These are phyloP conservation scores for Neolamprologus longior DNA, from an alignment of 2,113 vertebrate species.

Conservation along the genomic window DNA sequence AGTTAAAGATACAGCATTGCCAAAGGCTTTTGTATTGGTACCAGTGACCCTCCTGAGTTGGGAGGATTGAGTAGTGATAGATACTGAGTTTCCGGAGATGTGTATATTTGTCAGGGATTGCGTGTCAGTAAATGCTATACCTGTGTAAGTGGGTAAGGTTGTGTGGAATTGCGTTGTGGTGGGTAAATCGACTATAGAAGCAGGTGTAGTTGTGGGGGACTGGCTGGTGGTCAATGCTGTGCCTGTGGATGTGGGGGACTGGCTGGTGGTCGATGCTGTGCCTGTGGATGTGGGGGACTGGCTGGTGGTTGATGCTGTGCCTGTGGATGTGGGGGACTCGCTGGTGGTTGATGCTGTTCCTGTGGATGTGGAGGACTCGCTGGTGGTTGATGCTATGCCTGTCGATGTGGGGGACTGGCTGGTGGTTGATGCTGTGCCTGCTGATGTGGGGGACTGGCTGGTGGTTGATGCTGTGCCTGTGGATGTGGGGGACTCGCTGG, in stretches of 20 bases:
- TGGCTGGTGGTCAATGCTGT: rapidly evolving
- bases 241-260: background rate
- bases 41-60: too few relatives aligned
- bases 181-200: background rate
- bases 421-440: too few relatives aligned
- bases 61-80: too few relatives aligned
- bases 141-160: background rate
- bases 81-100: background rate
- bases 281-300: too few relatives aligned
- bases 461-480: rapidly evolving
- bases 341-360: too few relatives aligned
- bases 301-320: too few relatives aligned
- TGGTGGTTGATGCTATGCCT: too few relatives aligned
- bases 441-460: rapidly evolving
- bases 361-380: too few relatives aligned
- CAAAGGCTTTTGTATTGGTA: too few relatives aligned
- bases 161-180: background rate
- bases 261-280: rapidly evolving
- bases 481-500: rapidly evolving
- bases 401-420: too few relatives aligned
- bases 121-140: background rate
- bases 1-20: too few relatives aligned
- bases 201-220: background rate
- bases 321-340: too few relatives aligned
- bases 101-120: background rate